Percentiles rank a stretch among this genome's conserved stretches.
Evolutionary conservation across 2,113 vertebrate genomes (phyloP).

Genomic region (Silurus asotus): DNA sequence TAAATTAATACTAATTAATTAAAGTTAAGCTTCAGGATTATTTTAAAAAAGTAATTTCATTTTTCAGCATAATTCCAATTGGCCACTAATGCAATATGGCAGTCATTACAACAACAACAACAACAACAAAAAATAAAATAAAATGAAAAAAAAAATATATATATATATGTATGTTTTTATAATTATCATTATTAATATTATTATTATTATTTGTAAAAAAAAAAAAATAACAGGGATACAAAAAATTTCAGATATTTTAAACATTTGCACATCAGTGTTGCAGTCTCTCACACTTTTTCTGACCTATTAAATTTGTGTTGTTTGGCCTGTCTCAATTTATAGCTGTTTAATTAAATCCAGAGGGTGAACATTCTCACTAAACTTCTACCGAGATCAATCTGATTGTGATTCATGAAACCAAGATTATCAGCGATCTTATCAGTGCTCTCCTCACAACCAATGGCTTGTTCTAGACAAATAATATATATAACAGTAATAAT

Average conservation of each 20-base stretch:
- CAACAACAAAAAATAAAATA: not conserved
- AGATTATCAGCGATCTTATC: not conserved
- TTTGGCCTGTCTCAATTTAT: not conserved
- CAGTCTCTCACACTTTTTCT: no score
- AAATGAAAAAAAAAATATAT: not conserved
- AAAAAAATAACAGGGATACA: no score
- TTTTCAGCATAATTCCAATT: not conserved
- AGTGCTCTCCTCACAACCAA: not conserved
- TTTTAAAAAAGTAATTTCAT: no score
- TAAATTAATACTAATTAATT: no score
- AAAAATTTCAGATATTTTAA: no score
- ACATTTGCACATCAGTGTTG: no score
- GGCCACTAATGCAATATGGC: not conserved
- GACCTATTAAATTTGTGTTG: not conserved
- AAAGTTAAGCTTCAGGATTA: no score
- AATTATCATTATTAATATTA: no score
- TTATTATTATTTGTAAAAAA: no score
- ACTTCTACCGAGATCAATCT: not conserved
- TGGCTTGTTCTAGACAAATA: not conserved
- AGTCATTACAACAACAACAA: not conserved
- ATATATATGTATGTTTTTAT: no score
- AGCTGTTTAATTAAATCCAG: not conserved
- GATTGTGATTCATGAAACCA: not conserved
- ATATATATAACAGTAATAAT: conserved; percentile 3
- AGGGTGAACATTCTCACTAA: not conserved